Conservation (phyloP, 2,113 vertebrate species). For the Saccopteryx leptura region DNA sequence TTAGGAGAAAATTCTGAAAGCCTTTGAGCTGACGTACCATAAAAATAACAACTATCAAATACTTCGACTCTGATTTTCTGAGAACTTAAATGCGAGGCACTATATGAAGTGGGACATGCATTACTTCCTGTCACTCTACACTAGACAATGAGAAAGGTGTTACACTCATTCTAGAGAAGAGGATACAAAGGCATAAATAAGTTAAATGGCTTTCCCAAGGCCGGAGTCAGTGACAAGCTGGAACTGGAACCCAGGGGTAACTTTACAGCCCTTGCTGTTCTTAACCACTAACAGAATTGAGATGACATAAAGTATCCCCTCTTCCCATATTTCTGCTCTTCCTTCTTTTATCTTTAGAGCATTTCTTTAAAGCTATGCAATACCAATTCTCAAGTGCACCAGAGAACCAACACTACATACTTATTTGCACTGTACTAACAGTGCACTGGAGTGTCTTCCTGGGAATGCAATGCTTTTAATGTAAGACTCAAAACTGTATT, state of each 20-base stretch:
- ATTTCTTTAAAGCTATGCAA: constrained; percentile 14
- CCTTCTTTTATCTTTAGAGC: constrained; percentile 58
- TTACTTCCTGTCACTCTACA: neutral
- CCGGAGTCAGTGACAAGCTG: neutral
- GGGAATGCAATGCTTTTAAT: neutral
- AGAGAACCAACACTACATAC: neutral
- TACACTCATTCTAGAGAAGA: constrained; percentile 24
- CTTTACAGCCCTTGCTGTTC: neutral
- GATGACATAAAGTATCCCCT: neutral
- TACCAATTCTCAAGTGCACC: constrained; percentile 52
- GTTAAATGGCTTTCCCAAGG: neutral
- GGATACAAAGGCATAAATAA: neutral
- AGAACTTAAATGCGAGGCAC: neutral
- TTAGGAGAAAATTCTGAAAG: constrained; percentile 2
- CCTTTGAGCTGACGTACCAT: neutral
- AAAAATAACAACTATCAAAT: constrained; percentile 18
- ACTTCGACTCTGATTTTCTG: neutral
- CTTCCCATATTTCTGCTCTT: neutral
- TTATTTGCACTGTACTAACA: neutral
- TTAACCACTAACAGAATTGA: constrained; percentile 37
- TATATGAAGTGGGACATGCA: neutral
- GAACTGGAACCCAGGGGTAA: neutral
- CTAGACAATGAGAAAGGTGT: neutral
- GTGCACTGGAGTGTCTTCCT: neutral
- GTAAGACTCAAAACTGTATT: constrained; percentile 28